Evolutionary conservation across 2,113 vertebrate genomes (phyloP).

Genomic region (Pipa parva): DNA sequence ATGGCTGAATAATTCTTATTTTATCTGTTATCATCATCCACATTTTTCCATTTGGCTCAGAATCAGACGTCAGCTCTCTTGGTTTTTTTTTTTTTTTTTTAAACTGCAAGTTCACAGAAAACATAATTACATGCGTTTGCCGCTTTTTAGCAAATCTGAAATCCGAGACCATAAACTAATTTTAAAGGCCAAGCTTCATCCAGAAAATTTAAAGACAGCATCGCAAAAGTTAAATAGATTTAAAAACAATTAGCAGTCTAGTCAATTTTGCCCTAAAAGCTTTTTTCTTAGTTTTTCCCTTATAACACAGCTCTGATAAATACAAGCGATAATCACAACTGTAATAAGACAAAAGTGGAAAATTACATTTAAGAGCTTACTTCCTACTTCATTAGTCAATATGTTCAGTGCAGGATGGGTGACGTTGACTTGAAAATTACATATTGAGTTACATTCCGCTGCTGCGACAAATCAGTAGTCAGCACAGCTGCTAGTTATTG

Average conservation of each 20-base stretch:
- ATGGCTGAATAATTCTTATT: too few relatives aligned
- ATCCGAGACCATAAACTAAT: slow-evolving; percentile 16
- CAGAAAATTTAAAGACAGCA: background rate
- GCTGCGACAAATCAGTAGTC: background rate
- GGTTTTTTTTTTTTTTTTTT: background rate
- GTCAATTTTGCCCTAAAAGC: slow-evolving; percentile 12
- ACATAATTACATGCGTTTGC: slow-evolving; percentile 2
- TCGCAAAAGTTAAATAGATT: slow-evolving; percentile 14
- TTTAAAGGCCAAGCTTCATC: slow-evolving; percentile 7
- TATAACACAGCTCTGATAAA: slow-evolving; percentile 22
- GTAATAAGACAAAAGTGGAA: slow-evolving; percentile 16
- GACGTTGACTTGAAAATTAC: background rate
- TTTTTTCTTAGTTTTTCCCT: slow-evolving; percentile 4
- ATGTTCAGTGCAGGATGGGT: slow-evolving; percentile 10
- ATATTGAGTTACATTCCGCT: slow-evolving; percentile 19
- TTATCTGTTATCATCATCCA: too few relatives aligned
- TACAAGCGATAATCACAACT: background rate
- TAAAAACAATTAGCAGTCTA: slow-evolving; percentile 17
- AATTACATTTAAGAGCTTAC: slow-evolving; percentile 15
- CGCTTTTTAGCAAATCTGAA: background rate
- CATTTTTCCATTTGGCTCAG: background rate
- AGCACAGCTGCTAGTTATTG: background rate
- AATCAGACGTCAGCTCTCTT: background rate
- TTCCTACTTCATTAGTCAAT: slow-evolving; percentile 20
- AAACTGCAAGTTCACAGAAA: background rate